phyloP scores from a whole-genome alignment of 2,888 invertebrate genomes.

The Periphyllus acericola region DNA sequence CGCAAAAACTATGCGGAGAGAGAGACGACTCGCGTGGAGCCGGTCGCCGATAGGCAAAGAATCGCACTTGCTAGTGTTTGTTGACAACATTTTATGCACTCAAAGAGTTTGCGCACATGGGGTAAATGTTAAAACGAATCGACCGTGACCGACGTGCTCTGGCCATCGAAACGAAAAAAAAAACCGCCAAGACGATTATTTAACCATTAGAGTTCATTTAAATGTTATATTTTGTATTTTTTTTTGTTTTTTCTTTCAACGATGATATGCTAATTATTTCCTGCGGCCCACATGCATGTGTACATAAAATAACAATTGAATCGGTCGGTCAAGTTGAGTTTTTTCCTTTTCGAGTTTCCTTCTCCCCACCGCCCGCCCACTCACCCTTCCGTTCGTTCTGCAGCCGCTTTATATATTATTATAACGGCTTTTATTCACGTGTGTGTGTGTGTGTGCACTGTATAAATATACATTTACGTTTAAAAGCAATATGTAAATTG shows the following conservation, averaged over 20 bases:
- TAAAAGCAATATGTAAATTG: slow-evolving; percentile 42
- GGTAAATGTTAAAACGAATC: slow-evolving; percentile 14
- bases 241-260: neutral
- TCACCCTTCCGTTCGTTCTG: neutral
- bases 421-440: slow-evolving; percentile 31
- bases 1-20: neutral
- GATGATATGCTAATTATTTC: slow-evolving; percentile 58
- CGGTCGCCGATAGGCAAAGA: neutral
- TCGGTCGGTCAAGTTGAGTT: slow-evolving; percentile 24
- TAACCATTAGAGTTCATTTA: slow-evolving; percentile 13
- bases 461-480: neutral
- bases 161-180: neutral
- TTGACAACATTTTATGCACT: slow-evolving; percentile 25
- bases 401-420: neutral
- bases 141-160: slow-evolving; percentile 8
- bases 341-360: neutral
- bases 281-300: slow-evolving; percentile 45
- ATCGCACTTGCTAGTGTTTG: neutral
- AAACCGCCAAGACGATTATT: slow-evolving; percentile 39
- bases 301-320: slow-evolving; percentile 32
- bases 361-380: neutral
- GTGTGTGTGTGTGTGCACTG: neutral
- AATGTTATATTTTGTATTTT: neutral
- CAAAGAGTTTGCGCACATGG: neutral
- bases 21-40: neutral